Evolutionary conservation across 2,888 invertebrate species (phyloP).

Genomic region (Yponomeuta evonymella): DNA sequence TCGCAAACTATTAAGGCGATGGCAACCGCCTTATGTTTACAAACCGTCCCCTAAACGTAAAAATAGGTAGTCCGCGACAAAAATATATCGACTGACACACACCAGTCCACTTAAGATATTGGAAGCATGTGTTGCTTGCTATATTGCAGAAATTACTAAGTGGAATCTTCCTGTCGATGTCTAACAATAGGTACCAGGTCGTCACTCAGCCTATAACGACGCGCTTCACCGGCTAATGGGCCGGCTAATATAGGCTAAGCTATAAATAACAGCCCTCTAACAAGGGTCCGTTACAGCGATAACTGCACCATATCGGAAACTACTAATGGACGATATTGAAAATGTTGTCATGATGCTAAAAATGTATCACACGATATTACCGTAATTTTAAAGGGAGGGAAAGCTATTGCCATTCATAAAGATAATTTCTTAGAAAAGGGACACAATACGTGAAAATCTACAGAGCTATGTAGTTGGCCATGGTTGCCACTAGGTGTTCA

Average conservation of each 20-base stretch:
- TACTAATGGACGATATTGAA: constrained; percentile 4
- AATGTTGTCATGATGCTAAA: background rate
- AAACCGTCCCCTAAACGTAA: constrained; percentile 2
- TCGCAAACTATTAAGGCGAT: constrained; percentile 10
- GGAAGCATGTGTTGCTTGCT: background rate
- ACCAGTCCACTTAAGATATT: background rate
- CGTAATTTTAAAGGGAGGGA: background rate
- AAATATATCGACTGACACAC: constrained; percentile 1
- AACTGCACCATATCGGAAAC: constrained; percentile 19
- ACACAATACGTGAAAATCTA: background rate
- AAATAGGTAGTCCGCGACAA: background rate
- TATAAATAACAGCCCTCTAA: constrained; percentile 54
- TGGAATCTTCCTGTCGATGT: constrained; percentile 21
- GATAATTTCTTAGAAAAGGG: background rate
- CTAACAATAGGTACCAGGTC: constrained; percentile 56
- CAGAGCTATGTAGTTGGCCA: background rate
- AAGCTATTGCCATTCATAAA: background rate
- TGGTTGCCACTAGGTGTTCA: background rate
- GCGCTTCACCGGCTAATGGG: constrained; percentile 52
- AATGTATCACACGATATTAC: background rate
- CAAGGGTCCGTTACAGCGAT: constrained; percentile 36
- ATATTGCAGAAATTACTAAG: constrained; percentile 4
- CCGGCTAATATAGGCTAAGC: constrained; percentile 49
- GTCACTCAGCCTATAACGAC: constrained; percentile 53
- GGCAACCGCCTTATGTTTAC: background rate